Conservation (phyloP, 2,888 invertebrate genomes). For the Acleris cristana region DNA sequence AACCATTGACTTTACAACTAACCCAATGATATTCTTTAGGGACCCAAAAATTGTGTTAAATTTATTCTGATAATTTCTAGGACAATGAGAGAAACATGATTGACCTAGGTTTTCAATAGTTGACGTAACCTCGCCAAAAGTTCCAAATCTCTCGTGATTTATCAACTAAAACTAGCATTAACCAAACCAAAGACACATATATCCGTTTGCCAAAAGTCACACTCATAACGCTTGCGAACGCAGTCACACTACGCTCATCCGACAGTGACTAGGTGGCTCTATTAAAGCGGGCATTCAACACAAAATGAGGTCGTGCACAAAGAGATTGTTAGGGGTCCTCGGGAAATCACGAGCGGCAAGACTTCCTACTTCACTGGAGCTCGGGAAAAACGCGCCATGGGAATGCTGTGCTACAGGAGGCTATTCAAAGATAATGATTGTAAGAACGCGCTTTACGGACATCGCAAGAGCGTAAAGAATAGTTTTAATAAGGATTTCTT, state of each 20-base stretch:
- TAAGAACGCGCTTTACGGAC: neutral
- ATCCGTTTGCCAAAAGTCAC: slow-evolving; percentile 11
- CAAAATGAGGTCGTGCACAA: slow-evolving; percentile 73
- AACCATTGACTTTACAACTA: too few species aligned
- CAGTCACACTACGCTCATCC: slow-evolving; percentile 50
- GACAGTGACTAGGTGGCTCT: slow-evolving; percentile 53
- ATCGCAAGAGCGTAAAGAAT: neutral
- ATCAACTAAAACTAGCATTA: neutral
- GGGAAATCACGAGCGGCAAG: slow-evolving; percentile 62
- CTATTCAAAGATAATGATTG: slow-evolving; percentile 11
- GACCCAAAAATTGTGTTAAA: too few species aligned
- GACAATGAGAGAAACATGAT: too few species aligned
- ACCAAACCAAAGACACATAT: neutral
- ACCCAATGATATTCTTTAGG: too few species aligned
- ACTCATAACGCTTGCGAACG: slow-evolving; percentile 19
- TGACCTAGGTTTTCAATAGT: too few species aligned
- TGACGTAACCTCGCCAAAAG: too few species aligned
- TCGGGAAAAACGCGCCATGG: slow-evolving; percentile 12
- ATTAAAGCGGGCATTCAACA: slow-evolving; percentile 61
- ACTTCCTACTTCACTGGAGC: slow-evolving; percentile 35
- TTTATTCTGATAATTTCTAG: too few species aligned
- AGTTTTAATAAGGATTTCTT: neutral
- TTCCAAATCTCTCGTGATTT: too few species aligned
- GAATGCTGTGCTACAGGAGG: slow-evolving; percentile 9
- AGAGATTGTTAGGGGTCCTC: slow-evolving; percentile 70